These are phyloP conservation scores for Hystrix brachyura DNA, from an alignment of 2,113 vertebrate genomes.

Conservation along the genomic window DNA sequence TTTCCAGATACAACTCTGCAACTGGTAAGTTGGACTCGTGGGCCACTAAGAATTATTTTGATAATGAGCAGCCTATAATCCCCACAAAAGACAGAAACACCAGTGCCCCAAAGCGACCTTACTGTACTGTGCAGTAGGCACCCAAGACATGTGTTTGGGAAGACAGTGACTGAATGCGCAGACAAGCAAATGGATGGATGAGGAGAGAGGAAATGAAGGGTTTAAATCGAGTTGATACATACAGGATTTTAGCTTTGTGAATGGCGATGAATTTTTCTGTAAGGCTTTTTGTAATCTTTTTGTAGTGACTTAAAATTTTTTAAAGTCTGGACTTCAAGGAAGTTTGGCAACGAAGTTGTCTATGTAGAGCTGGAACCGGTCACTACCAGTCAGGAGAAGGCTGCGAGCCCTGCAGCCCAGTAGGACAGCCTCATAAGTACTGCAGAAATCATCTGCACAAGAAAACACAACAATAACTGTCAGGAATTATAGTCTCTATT, in stretches of 20 bases:
- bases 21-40: neutral
- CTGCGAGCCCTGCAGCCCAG: neutral
- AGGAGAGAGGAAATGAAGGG: neutral
- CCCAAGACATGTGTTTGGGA: neutral
- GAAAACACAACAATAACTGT: neutral
- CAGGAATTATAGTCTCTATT: neutral
- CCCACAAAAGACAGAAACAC: slow-evolving; percentile 2
- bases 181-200: neutral
- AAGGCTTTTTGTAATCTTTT: neutral
- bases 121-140: neutral
- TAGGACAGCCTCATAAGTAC: neutral
- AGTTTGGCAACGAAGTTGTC: neutral
- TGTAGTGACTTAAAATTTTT: neutral
- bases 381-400: neutral
- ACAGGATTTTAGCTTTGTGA: neutral
- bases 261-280: neutral
- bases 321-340: neutral
- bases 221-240: neutral
- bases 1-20: neutral
- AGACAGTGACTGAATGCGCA: neutral
- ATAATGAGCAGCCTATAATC: slow-evolving; percentile 51
- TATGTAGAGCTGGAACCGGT: neutral
- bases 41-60: neutral
- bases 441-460: neutral
- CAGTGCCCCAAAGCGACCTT: neutral